Conservation (phyloP, 1,140 invertebrate species). For the Akabosia matsudoensis region DNA sequence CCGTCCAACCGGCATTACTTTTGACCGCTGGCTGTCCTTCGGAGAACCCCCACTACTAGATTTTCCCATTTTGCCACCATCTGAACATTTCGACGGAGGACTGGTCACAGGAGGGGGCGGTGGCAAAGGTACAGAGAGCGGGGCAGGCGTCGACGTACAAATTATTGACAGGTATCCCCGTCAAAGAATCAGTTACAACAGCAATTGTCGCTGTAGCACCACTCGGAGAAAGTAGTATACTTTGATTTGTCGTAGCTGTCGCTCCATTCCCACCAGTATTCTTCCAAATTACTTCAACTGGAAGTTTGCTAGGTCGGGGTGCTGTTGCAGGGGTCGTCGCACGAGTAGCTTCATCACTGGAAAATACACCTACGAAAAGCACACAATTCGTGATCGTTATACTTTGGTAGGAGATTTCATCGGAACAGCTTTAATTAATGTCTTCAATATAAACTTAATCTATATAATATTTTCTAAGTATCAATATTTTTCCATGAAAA, state of each 20-base stretch:
- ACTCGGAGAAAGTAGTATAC: background rate
- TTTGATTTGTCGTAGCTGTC: background rate
- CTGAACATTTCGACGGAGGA: background rate
- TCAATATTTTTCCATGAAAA: no score
- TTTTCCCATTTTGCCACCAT: no score
- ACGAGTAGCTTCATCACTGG: background rate
- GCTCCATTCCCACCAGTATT: background rate
- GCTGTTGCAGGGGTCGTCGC: background rate
- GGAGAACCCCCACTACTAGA: background rate
- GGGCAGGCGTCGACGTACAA: background rate
- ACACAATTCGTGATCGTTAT: no score
- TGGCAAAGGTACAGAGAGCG: background rate
- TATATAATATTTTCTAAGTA: no score
- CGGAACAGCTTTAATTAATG: no score
- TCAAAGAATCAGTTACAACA: background rate
- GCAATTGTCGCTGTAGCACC: background rate
- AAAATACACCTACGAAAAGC: background rate
- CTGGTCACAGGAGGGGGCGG: no score
- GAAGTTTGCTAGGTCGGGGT: background rate
- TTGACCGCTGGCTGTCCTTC: constrained; percentile 65
- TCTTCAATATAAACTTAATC: no score
- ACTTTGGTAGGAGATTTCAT: no score
- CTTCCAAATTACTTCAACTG: constrained; percentile 4
- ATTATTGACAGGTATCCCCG: constrained; percentile 5
- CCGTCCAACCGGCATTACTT: constrained; percentile 70